A percentile compares a stretch with the other conserved stretches of the same genome.
Evolutionary conservation across 2,113 vertebrate genomes (phyloP).

Genomic region (Heterotis niloticus): DNA sequence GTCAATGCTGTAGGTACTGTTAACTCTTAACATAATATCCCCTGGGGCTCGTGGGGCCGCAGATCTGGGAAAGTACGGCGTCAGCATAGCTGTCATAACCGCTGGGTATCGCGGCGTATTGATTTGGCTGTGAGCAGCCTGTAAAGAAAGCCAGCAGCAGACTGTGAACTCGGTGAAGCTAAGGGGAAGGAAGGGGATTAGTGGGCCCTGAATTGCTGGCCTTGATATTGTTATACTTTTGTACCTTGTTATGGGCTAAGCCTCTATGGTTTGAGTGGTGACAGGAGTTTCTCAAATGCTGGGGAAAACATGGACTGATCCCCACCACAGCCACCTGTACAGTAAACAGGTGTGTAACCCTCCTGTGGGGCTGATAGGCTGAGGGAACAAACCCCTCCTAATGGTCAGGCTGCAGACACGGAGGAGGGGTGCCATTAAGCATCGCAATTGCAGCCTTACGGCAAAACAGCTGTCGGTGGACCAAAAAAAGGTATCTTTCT

Average conservation of each 20-base stretch:
- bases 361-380: no score
- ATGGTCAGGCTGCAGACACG: no score
- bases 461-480: no score
- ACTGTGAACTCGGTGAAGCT: slow-evolving; percentile 24
- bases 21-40: slow-evolving; percentile 12
- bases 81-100: slow-evolving; percentile 22
- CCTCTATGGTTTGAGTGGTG: no score
- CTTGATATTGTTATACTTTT: slow-evolving; percentile 18
- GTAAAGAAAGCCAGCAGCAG: slow-evolving; percentile 14
- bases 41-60: background rate
- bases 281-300: no score
- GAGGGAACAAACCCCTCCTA: no score
- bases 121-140: slow-evolving; percentile 11
- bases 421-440: no score
- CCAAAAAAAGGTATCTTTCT: no score
- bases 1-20: slow-evolving; percentile 2
- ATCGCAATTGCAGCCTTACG: no score
- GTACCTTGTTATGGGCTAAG: slow-evolving; percentile 18
- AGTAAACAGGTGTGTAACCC: no score
- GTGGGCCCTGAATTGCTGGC: background rate
- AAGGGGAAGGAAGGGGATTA: slow-evolving; percentile 23
- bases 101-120: background rate
- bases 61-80: slow-evolving; percentile 8
- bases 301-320: no score
- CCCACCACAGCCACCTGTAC: no score